Evolutionary conservation across 2,113 vertebrate genomes (phyloP).

Genomic region (Mormyrus lacerda): DNA sequence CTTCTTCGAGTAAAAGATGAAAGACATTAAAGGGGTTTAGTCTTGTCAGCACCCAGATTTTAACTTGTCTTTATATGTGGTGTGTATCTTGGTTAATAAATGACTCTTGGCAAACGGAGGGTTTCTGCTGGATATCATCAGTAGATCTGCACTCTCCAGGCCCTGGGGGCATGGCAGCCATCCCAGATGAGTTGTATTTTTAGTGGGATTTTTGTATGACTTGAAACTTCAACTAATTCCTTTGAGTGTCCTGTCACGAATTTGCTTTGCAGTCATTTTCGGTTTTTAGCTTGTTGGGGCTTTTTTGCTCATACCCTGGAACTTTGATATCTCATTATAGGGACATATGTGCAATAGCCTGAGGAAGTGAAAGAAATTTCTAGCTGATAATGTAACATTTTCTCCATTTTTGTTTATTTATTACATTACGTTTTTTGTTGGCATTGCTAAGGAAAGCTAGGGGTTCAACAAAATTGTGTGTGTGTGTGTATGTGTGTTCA

Average conservation of each 20-base stretch:
- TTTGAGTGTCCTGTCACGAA: neutral
- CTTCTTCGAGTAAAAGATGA: neutral
- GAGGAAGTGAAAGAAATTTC: neutral
- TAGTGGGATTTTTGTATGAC: neutral
- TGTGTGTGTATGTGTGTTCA: neutral
- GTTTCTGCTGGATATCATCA: neutral
- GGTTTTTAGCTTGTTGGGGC: neutral
- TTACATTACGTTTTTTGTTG: neutral
- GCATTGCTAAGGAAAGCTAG: neutral
- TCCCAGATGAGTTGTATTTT: neutral
- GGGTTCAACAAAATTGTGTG: neutral
- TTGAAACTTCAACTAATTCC: neutral
- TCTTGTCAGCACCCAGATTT: neutral
- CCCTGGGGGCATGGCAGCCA: neutral
- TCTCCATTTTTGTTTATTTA: neutral
- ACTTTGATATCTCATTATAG: neutral
- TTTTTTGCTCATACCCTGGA: neutral
- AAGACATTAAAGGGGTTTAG: neutral
- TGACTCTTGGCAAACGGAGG: neutral
- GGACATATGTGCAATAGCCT: neutral
- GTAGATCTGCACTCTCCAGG: neutral
- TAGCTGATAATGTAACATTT: neutral
- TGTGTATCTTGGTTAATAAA: neutral
- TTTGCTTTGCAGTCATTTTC: neutral
- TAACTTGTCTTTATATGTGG: neutral